phyloP scores from a whole-genome alignment of 2,888 invertebrate species.

The Drosophila testacea region DNA sequence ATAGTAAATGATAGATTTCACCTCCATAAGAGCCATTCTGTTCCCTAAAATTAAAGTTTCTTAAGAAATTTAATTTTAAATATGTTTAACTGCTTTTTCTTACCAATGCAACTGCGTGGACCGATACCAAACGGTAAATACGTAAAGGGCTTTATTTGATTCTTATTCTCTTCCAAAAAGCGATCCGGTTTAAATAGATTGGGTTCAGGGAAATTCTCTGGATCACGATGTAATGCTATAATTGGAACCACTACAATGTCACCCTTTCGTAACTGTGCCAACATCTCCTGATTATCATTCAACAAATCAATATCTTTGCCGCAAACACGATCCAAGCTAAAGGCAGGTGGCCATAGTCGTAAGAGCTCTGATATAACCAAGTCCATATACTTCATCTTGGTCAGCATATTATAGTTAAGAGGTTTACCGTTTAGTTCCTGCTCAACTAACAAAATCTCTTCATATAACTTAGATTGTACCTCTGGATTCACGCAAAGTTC shows the following conservation, averaged over 20 bases:
- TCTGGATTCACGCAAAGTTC: conserved; percentile 87
- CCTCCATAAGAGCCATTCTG: conserved; percentile 78
- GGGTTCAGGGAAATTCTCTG: conserved; percentile 83
- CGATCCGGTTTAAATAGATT: conserved; percentile 86
- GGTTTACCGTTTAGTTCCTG: conserved; percentile 84
- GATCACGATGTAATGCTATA: conserved; percentile 85
- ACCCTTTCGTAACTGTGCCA: conserved; percentile 51
- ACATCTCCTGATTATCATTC: conserved; percentile 49
- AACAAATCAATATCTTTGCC: conserved; percentile 85
- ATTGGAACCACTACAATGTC: conserved; percentile 81
- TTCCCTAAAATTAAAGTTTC: conserved; percentile 40
- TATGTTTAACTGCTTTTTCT: background rate
- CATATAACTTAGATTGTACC: conserved; percentile 86
- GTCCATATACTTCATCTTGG: conserved; percentile 87
- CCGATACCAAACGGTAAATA: conserved; percentile 83
- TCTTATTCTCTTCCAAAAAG: conserved; percentile 83
- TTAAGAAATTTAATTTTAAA: background rate
- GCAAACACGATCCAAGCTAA: conserved; percentile 85
- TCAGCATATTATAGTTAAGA: conserved; percentile 86
- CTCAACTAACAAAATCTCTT: conserved; percentile 86
- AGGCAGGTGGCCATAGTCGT: conserved; percentile 86
- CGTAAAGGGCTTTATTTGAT: conserved; percentile 46
- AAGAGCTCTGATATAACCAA: conserved; percentile 86
- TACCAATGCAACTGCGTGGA: conserved; percentile 85
- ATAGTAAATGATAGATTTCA: conserved; percentile 74